Evolutionary conservation across 2,113 vertebrate genomes (phyloP).

Genomic region (Mugil cephalus): DNA sequence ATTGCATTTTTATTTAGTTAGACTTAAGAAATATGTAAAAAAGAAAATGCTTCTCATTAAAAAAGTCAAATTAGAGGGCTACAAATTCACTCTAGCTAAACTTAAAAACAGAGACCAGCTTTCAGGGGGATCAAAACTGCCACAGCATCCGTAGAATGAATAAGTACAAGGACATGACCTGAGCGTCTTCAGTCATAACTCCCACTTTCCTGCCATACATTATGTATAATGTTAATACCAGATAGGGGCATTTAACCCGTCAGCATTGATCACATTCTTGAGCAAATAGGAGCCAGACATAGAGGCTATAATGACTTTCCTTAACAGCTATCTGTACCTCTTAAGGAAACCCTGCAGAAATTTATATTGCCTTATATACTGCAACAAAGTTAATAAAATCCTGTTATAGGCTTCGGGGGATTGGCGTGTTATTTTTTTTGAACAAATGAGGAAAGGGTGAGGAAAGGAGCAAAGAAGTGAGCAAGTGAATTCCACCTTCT

Average conservation of each 20-base stretch:
- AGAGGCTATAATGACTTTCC: not conserved
- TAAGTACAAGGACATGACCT: not conserved
- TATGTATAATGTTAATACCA: constrained; percentile 35
- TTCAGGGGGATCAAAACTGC: too few relatives aligned
- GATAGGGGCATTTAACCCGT: constrained; percentile 21
- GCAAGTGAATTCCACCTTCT: not conserved
- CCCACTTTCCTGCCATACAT: not conserved
- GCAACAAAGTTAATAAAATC: constrained; percentile 37
- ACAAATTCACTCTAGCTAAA: too few relatives aligned
- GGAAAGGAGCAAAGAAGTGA: not conserved
- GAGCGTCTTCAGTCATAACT: not conserved
- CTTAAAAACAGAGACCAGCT: too few relatives aligned
- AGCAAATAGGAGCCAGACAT: constrained; percentile 16
- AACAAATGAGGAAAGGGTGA: constrained; percentile 2
- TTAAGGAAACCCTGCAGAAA: constrained; percentile 20
- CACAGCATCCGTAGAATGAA: too few relatives aligned
- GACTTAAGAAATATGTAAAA: too few relatives aligned
- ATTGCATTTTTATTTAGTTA: too few relatives aligned
- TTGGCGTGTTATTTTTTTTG: not conserved
- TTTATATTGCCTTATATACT: constrained; percentile 10
- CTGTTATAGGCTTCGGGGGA: not conserved
- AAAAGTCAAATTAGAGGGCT: too few relatives aligned
- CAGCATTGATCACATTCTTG: constrained; percentile 19
- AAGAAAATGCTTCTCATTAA: too few relatives aligned
- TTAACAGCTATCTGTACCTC: constrained; percentile 11